Evolutionary conservation across 2,888 invertebrate genomes (phyloP), one percentile per base, ranked within the genome.

Genomic region (Ophioninae sp.): DNA sequence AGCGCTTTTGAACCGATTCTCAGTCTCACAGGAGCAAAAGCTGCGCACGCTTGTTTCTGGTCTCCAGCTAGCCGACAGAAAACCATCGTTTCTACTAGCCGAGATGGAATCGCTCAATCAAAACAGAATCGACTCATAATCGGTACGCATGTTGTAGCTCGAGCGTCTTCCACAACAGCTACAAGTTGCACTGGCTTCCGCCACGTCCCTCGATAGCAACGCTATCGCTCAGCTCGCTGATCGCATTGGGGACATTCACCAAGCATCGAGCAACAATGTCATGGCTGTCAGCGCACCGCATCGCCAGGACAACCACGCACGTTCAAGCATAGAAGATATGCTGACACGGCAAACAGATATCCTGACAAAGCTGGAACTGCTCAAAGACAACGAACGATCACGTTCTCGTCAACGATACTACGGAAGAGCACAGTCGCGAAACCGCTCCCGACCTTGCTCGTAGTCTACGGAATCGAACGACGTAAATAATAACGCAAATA

Each of bases 31-130:
- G 13, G 69, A 81, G 13, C 23, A 72, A 57, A 62, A 75, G 13
- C 57, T 77, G 3, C 62, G 81, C 6, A 77, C 23, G 0, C 44
- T 81, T 0, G 23, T 77, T 20, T 81, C 77, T 17, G 77, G 81
- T 21, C 67, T 81, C 6, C 39, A 70, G 2, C 67, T 77, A 0
- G 72, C 57, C 3, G 21, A 64, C 23, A 61, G 30, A 8, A 69
- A 64, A 67, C 84, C 73, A 20, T 56, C 64, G 57, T 79, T 77
- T 30, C 64, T 70, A 20, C 41, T 64, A 2, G 79, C 75, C 10
- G 72, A 82, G 76, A 83, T 81, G 83, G 70, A 65, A 1, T 72
- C 76, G 6, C 39, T 77, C 0, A 82, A 72, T 10, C 85, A 85
- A 7, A 85, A 76, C 21, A 85, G 77, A 0, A 80, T 87, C 56